Percentiles rank a stretch among this genome's conserved stretches.
phyloP scores from a whole-genome alignment of 2,888 invertebrate species.

The Rapana venosa region DNA sequence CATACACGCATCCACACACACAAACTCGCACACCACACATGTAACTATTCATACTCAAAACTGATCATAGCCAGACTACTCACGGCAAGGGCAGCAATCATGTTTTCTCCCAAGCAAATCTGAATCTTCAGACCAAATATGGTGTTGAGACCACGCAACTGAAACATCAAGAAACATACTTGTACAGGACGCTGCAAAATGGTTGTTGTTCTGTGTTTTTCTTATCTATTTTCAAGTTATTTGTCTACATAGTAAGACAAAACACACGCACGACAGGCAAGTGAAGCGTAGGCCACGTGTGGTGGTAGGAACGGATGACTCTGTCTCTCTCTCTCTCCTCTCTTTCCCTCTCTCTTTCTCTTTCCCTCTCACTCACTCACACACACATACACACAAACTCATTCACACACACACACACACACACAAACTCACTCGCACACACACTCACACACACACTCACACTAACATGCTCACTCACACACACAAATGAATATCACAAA shows the following conservation, averaged over 20 bases:
- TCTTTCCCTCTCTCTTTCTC: not conserved
- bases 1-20: too few relatives aligned
- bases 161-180: constrained; percentile 41
- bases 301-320: too few relatives aligned
- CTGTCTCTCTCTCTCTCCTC: not conserved
- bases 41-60: too few relatives aligned
- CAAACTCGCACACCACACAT: not conserved
- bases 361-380: not conserved
- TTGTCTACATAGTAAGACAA: not conserved
- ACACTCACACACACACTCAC: not conserved
- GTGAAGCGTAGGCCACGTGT: too few relatives aligned
- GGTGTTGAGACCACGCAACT: constrained; percentile 94
- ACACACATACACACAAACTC: not conserved
- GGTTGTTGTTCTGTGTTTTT: not conserved
- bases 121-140: constrained; percentile 91
- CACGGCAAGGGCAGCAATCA: constrained; percentile 90
- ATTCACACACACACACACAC: not conserved
- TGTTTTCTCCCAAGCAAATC: constrained; percentile 90
- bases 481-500: not conserved
- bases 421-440: not conserved
- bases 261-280: not conserved
- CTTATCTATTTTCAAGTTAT: not conserved
- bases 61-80: constrained; percentile 56
- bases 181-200: not conserved
- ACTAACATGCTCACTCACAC: not conserved